phyloP scores from a whole-genome alignment of 1,140 invertebrate genomes.

The Venturia canescens region DNA sequence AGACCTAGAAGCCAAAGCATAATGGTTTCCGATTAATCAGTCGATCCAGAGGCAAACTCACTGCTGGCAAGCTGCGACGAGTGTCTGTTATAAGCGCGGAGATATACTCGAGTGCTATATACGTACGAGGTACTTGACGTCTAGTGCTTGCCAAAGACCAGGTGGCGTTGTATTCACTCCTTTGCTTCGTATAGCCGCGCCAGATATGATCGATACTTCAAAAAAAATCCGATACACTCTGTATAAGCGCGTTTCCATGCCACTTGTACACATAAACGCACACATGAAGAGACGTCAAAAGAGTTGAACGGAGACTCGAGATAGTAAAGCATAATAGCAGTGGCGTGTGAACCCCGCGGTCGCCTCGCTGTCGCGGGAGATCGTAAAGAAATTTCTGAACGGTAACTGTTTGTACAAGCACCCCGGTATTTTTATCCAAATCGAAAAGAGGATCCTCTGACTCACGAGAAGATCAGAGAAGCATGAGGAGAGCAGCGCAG shows the following conservation, averaged over 20 bases:
- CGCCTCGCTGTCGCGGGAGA: conserved; percentile 35
- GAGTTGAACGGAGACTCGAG: conserved; percentile 22
- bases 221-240: conserved; percentile 33
- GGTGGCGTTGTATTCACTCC: conserved; percentile 41
- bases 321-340: conserved; percentile 21
- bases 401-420: conserved; percentile 70
- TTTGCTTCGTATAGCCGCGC: neutral
- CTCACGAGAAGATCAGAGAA: conserved; percentile 67
- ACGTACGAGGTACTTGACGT: conserved; percentile 32
- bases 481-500: neutral
- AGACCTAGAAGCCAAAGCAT: neutral
- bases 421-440: conserved; percentile 68
- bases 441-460: conserved; percentile 56
- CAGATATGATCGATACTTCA: conserved; percentile 41
- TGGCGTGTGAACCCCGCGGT: conserved; percentile 37
- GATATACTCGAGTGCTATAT: conserved; percentile 5
- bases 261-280: conserved; percentile 17
- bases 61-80: neutral
- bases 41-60: neutral
- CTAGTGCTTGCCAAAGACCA: conserved; percentile 35
- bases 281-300: conserved; percentile 9
- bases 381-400: conserved; percentile 61
- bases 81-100: neutral
- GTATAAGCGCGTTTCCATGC: neutral
- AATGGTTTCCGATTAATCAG: conserved; percentile 8